Conservation (phyloP, 1,140 invertebrate species). For the Mactra quadrangularis region DNA sequence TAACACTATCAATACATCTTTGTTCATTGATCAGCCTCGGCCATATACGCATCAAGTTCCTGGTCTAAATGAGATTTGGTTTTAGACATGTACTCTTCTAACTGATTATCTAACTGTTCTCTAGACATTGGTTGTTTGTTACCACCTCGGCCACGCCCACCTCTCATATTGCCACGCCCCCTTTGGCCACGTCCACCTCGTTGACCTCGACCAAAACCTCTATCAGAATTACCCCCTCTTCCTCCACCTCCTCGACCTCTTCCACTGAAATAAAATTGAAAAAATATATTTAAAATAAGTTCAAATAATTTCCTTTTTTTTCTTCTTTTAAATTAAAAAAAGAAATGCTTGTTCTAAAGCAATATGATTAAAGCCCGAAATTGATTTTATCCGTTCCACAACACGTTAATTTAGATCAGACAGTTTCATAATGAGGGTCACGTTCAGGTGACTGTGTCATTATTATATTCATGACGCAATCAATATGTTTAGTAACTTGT, state of each 20-base stretch:
- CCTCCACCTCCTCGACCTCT: conserved; percentile 41
- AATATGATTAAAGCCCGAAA: too few relatives aligned
- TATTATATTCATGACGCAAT: too few relatives aligned
- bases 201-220: conserved; percentile 37
- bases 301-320: too few relatives aligned
- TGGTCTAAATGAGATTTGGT: conserved; percentile 85
- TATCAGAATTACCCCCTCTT: conserved; percentile 46
- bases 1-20: too few relatives aligned
- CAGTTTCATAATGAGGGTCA: too few relatives aligned
- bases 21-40: conserved; percentile 67
- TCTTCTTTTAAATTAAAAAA: too few relatives aligned
- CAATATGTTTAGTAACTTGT: too few relatives aligned
- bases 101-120: conserved; percentile 86
- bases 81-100: conserved; percentile 87
- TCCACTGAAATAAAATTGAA: conserved; percentile 42
- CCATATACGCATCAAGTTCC: conserved; percentile 81
- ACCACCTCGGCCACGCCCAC: conserved; percentile 60
- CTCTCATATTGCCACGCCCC: conserved; percentile 61
- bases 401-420: too few relatives aligned
- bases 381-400: too few relatives aligned
- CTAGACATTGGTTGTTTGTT: conserved; percentile 75
- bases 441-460: too few relatives aligned
- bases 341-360: too few relatives aligned
- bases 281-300: too few relatives aligned
- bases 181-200: conserved; percentile 63